phyloP scores from a whole-genome alignment of 2,888 invertebrate species.

The Pheosia gnoma region DNA sequence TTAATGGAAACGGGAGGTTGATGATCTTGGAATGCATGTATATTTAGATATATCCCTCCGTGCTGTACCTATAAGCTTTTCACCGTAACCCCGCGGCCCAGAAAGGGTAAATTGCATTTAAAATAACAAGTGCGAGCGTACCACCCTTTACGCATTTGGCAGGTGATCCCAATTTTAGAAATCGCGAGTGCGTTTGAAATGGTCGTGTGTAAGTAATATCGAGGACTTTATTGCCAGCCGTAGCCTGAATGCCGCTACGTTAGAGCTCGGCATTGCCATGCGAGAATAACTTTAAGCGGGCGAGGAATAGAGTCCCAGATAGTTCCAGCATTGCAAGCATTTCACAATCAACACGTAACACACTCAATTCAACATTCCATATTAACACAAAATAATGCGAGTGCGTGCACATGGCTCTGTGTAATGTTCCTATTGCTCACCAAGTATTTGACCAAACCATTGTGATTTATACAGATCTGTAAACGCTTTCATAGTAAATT shows the following conservation, averaged over 20 bases:
- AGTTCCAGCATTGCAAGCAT: not conserved
- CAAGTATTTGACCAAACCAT: constrained; percentile 29
- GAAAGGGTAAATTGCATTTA: too few species aligned
- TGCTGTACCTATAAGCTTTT: too few species aligned
- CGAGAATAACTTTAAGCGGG: too few species aligned
- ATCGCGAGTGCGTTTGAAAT: not conserved
- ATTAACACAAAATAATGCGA: not conserved
- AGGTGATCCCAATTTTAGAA: not conserved
- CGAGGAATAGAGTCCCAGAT: too few species aligned
- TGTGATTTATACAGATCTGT: constrained; percentile 44
- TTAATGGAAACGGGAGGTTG: not conserved
- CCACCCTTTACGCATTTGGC: too few species aligned
- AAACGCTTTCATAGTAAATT: not conserved
- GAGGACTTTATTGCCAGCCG: too few species aligned
- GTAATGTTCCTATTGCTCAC: constrained; percentile 38
- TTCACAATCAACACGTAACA: not conserved
- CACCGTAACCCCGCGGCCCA: too few species aligned
- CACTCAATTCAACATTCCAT: not conserved
- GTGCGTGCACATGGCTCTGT: constrained; percentile 49
- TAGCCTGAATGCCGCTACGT: too few species aligned
- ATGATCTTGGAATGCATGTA: too few species aligned
- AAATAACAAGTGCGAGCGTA: too few species aligned
- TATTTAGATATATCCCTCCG: too few species aligned
- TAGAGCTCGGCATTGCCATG: too few species aligned
- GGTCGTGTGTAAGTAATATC: not conserved